phyloP scores from a whole-genome alignment of 2,888 invertebrate genomes.

The Zhengitettix transpicula region DNA sequence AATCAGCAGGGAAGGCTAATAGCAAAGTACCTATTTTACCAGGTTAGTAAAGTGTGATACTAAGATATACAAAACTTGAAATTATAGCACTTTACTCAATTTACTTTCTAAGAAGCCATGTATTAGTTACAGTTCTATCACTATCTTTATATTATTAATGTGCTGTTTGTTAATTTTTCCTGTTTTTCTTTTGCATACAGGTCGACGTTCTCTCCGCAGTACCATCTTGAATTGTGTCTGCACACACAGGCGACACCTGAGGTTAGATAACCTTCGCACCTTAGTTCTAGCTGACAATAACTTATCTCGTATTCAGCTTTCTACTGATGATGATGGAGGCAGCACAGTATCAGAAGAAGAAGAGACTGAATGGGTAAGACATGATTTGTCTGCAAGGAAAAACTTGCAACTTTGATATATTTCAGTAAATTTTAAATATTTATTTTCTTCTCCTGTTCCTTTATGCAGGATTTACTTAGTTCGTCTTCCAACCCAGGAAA shows the following conservation, averaged over 20 bases:
- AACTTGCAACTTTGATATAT: too few relatives aligned
- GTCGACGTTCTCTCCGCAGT: constrained; percentile 46
- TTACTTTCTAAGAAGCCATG: background rate
- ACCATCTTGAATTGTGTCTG: constrained; percentile 68
- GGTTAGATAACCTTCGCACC: constrained; percentile 66
- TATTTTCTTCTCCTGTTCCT: too few relatives aligned
- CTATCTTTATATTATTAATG: background rate
- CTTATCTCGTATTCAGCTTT: constrained; percentile 60
- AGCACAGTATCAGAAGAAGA: constrained; percentile 21
- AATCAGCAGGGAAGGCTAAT: constrained; percentile 15
- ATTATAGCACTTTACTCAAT: background rate
- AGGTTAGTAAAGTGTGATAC: constrained; percentile 16
- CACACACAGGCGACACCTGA: constrained; percentile 64
- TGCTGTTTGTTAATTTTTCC: background rate
- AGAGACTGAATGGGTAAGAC: constrained; percentile 22
- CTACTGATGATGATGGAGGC: constrained; percentile 52
- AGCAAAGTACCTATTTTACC: constrained; percentile 22
- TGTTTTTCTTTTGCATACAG: constrained; percentile 18
- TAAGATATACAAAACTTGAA: background rate
- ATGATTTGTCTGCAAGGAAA: background rate
- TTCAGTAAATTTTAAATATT: too few relatives aligned
- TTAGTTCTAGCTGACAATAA: constrained; percentile 75
- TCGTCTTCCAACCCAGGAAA: constrained; percentile 34
- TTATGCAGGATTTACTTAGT: constrained; percentile 10
- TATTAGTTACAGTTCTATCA: background rate